Evolutionary conservation across 2,113 vertebrate genomes (phyloP), one percentile per base, ranked within the genome.

Genomic region (Arothron firmamentum): DNA sequence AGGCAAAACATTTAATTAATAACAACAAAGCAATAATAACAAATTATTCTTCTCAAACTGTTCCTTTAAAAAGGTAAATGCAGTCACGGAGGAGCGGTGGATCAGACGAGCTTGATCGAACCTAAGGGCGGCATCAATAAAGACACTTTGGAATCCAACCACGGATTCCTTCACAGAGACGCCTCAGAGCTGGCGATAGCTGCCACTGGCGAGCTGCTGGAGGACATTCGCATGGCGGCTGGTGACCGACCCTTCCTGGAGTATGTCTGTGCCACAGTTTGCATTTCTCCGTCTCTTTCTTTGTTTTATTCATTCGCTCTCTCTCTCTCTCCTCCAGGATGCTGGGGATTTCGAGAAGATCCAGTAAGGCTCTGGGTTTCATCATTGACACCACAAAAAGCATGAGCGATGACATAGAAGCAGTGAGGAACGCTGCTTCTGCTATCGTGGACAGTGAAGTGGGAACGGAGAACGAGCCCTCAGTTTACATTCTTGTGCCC

Each of bases 91-190:
- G 78, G 72, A 10, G 0, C 0, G 1, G 0, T 51, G 0, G 89
- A 90, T 66, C 4, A 6, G 20, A 85, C 84, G 7, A 80, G 83
- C 50, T 10, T 0, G 0, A 45, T 45, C 0, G 42, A 71, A 1
- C 87, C 85, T 1, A 62, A 1, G 45, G 88, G 89, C 16, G 86
- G 89, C 11, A 90, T 90, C 65, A 90, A 85, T 71, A 91, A 90
- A 64, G 89, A 91, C 62, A 1, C n/a, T 0, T 9, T 19, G 1
- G 5, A 0, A 0, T 54, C 87, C 12, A 65, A 13, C 2, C 85
- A 89, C 9, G 83, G 88, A 14, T 13, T 78, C 45, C 76, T 85
- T 13, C 88, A 90, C 68, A 16, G 4, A 0, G 2, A 12, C 1
- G 89, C 89, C 28, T 85, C 82, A 2, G 47, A 57, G 0, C 0